phyloP scores from a whole-genome alignment of 2,888 invertebrate genomes.

The Taphrorychus bicolor region DNA sequence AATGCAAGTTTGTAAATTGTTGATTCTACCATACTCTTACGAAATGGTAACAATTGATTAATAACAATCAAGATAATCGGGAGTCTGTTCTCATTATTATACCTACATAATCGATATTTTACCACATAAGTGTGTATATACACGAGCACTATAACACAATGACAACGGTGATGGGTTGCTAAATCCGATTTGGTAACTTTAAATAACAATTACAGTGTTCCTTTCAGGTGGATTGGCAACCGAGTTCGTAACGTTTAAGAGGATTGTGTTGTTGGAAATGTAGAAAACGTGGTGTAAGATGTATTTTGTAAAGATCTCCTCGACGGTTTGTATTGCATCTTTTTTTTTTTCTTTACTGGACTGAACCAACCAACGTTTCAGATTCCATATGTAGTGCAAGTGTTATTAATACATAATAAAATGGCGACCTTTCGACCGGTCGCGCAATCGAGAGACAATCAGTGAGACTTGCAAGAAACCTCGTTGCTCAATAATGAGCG shows the following conservation, averaged over 20 bases:
- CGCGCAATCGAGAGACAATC: slow-evolving; percentile 15
- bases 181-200: slow-evolving; percentile 18
- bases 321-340: background rate
- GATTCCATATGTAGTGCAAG: no score
- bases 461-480: slow-evolving; percentile 3
- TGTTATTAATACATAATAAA: slow-evolving; percentile 20
- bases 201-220: slow-evolving; percentile 13
- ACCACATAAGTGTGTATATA: slow-evolving; percentile 14
- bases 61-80: background rate
- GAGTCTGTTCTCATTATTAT: no score
- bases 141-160: slow-evolving; percentile 22
- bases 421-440: slow-evolving; percentile 20
- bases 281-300: slow-evolving; percentile 11
- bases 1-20: background rate
- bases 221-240: slow-evolving; percentile 4
- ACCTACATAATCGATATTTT: slow-evolving; percentile 18
- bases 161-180: slow-evolving; percentile 13
- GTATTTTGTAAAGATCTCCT: background rate
- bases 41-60: background rate
- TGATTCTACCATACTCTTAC: background rate
- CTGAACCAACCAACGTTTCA: no score
- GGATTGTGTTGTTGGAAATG: slow-evolving; percentile 21
- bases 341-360: no score
- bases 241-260: slow-evolving; percentile 17
- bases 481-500: slow-evolving; percentile 14